Conservation (phyloP, 2,113 vertebrate species). For the Maccullochella peelii region DNA sequence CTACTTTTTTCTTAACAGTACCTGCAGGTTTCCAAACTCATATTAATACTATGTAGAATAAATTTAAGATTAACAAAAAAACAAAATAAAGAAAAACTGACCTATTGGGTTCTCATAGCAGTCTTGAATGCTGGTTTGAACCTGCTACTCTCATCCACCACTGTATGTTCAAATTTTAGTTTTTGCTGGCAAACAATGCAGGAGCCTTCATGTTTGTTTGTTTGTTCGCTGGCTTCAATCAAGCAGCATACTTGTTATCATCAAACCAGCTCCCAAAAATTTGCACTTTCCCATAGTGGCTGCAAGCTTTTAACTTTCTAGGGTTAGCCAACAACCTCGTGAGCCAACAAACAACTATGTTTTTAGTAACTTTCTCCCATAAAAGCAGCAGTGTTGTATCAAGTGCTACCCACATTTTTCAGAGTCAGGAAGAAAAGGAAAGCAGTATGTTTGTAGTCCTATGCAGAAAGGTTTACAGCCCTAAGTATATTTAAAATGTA, state of each 20-base stretch:
- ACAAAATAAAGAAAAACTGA: background rate
- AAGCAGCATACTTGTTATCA: conserved; percentile 29
- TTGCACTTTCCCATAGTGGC: conserved; percentile 21
- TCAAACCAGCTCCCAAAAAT: conserved; percentile 29
- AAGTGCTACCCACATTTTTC: conserved; percentile 25
- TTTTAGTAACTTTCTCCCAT: conserved; percentile 32
- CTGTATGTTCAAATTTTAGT: background rate
- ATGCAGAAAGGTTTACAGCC: conserved; percentile 10
- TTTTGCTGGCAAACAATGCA: conserved; percentile 47
- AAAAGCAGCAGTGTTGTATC: conserved; percentile 23
- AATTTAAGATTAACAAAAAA: background rate
- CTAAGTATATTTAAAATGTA: conserved; percentile 12
- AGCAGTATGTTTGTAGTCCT: conserved; percentile 37
- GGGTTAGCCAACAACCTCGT: conserved; percentile 7
- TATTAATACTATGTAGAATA: background rate
- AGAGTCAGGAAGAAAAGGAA: conserved; percentile 27
- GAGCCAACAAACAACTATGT: conserved; percentile 35
- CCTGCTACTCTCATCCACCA: background rate
- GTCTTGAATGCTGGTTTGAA: conserved; percentile 9
- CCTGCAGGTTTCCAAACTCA: conserved; percentile 26
- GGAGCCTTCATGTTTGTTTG: conserved; percentile 44
- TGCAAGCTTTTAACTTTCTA: conserved; percentile 24
- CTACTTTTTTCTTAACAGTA: background rate
- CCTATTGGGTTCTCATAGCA: background rate
- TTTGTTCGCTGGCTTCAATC: conserved; percentile 56